These are phyloP conservation scores for Pluvialis apricaria DNA, from an alignment of 2,113 vertebrate species.

Conservation along the genomic window DNA sequence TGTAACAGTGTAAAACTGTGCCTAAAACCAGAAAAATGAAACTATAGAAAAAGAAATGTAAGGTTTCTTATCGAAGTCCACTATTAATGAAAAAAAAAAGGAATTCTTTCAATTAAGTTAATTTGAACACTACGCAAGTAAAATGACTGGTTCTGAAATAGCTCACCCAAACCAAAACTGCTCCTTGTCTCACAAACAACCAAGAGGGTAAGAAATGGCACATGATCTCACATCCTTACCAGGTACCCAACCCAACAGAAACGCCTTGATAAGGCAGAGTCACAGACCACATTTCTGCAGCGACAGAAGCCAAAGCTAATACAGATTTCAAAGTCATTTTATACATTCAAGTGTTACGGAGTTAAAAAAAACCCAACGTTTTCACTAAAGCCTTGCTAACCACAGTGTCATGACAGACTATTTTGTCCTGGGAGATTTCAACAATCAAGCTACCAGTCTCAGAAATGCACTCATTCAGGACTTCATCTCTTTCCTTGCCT, in stretches of 20 bases:
- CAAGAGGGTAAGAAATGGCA: background rate
- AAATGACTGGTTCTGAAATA: background rate
- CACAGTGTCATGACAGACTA: accelerated
- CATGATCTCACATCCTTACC: accelerated
- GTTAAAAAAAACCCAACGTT: background rate
- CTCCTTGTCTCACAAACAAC: background rate
- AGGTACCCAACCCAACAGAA: background rate
- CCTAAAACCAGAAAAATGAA: background rate
- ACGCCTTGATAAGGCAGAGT: background rate
- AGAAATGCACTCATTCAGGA: background rate
- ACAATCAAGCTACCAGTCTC: background rate
- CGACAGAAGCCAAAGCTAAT: background rate
- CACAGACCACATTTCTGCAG: background rate
- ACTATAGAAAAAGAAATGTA: background rate
- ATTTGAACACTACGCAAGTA: accelerated
- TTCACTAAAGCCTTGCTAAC: background rate
- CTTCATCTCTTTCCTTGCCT: background rate
- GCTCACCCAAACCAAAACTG: background rate
- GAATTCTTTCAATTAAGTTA: background rate
- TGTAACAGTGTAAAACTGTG: background rate
- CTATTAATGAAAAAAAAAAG: background rate
- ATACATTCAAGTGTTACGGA: background rate
- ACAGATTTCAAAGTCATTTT: background rate
- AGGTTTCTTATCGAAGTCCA: background rate
- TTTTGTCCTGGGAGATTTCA: background rate